These are phyloP conservation scores for Ictalurus punctatus DNA, from an alignment of 2,113 vertebrate genomes.

Conservation along the genomic window DNA sequence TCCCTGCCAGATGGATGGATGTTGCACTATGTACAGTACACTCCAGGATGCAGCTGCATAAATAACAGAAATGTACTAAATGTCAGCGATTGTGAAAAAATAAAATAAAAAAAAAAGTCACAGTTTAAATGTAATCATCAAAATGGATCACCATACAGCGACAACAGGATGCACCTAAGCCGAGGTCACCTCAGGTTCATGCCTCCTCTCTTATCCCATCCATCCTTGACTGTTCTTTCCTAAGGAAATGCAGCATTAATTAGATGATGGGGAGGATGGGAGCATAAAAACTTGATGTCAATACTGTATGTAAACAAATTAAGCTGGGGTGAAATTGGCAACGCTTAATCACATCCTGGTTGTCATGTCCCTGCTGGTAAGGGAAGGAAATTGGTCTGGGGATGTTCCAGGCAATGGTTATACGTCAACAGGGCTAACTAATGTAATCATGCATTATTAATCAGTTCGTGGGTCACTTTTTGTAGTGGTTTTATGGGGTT, in stretches of 20 bases:
- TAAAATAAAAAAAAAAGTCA: neutral
- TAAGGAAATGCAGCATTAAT: constrained; percentile 50
- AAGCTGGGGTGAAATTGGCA: constrained; percentile 45
- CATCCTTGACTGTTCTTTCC: constrained; percentile 29
- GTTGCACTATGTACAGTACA: neutral
- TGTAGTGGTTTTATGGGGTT: constrained; percentile 34
- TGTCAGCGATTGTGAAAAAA: too few species aligned
- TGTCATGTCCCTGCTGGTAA: constrained; percentile 46
- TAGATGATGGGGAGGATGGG: constrained; percentile 34
- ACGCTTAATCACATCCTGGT: constrained; percentile 44
- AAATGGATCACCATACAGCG: neutral
- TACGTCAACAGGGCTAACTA: constrained; percentile 59
- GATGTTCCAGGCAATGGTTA: constrained; percentile 57
- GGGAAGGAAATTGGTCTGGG: constrained; percentile 57
- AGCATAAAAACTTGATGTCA: constrained; percentile 49
- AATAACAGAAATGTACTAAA: too few species aligned
- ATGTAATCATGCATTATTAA: constrained; percentile 67
- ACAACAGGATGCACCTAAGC: neutral
- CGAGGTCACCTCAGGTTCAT: constrained; percentile 34
- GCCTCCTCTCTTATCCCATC: constrained; percentile 27
- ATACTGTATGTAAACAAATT: constrained; percentile 52
- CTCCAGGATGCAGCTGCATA: neutral
- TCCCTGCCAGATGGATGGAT: neutral
- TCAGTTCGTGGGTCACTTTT: constrained; percentile 66
- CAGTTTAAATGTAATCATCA: constrained; percentile 33